Evolutionary conservation across 2,888 invertebrate genomes (phyloP).

Genomic region (Hedya salicella): DNA sequence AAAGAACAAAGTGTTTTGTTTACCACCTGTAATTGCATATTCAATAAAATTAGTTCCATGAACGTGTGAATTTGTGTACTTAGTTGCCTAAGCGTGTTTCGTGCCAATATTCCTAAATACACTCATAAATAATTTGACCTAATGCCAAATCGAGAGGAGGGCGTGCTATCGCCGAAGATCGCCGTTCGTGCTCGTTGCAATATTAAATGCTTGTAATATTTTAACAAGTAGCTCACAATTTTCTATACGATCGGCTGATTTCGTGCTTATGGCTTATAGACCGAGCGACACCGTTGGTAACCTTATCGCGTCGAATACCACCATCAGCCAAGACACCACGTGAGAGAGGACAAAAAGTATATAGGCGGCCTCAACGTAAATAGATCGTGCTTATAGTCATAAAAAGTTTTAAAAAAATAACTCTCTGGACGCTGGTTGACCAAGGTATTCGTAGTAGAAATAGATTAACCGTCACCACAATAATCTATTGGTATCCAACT

Average conservation of each 20-base stretch:
- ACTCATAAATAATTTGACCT: constrained; percentile 31
- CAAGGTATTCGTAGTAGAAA: no score
- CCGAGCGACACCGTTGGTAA: no score
- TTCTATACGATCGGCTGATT: constrained; percentile 10
- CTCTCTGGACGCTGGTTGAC: no score
- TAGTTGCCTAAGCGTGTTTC: constrained; percentile 2
- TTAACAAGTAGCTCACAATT: constrained; percentile 28
- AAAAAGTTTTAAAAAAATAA: no score
- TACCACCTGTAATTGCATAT: background rate
- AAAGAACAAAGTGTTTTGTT: background rate
- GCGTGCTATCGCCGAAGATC: constrained; percentile 32
- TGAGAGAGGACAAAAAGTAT: no score
- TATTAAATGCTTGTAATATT: constrained; percentile 31
- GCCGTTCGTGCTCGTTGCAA: constrained; percentile 26
- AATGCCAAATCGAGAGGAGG: constrained; percentile 38
- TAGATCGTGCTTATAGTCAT: no score
- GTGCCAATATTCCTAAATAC: constrained; percentile 29
- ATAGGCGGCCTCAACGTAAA: no score
- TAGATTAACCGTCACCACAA: no score
- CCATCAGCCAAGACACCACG: no score
- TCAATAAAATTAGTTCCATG: background rate
- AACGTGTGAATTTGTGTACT: constrained; percentile 9
- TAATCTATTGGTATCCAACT: no score
- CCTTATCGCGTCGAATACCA: no score
- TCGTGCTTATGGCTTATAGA: constrained; percentile 5